Evolutionary conservation across 2,797 vertebrate genomes (phyloP).

Genomic region (Echeneis naucrates): DNA sequence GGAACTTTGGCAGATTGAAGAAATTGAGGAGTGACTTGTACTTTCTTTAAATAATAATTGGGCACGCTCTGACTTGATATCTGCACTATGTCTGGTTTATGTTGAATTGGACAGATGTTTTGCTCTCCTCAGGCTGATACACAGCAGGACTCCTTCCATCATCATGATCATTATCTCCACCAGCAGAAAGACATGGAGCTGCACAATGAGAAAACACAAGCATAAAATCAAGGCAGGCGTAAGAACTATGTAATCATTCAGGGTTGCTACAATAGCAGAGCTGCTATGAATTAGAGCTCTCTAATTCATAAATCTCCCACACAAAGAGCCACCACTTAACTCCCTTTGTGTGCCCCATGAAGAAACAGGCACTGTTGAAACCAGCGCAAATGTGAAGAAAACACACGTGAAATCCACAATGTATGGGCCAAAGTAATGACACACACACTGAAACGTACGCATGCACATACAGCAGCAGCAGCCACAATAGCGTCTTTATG

Average conservation of each 20-base stretch:
- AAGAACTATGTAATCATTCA: constrained; percentile 42
- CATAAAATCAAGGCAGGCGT: constrained; percentile 36
- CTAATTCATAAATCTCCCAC: constrained; percentile 56
- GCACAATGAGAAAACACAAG: constrained; percentile 25
- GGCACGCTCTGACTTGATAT: background rate
- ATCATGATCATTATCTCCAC: constrained; percentile 3
- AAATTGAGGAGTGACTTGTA: background rate
- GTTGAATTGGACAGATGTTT: background rate
- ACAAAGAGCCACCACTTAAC: constrained; percentile 49
- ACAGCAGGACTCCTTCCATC: constrained; percentile 9
- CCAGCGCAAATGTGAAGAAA: constrained; percentile 55
- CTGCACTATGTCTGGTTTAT: background rate
- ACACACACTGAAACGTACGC: constrained; percentile 35
- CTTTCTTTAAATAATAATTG: background rate
- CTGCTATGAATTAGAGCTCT: too few species aligned
- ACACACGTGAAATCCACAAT: constrained; percentile 55
- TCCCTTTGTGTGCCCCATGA: constrained; percentile 42
- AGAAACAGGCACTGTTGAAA: constrained; percentile 59
- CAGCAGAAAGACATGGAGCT: constrained; percentile 14
- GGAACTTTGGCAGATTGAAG: background rate
- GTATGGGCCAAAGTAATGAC: constrained; percentile 36
- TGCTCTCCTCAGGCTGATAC: background rate
- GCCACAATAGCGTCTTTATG: constrained; percentile 77
- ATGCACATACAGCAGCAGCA: constrained; percentile 19
- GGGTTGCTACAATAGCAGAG: constrained; percentile 50